Conservation (phyloP, 2,797 vertebrate genomes). For the Molossus molossus region DNA sequence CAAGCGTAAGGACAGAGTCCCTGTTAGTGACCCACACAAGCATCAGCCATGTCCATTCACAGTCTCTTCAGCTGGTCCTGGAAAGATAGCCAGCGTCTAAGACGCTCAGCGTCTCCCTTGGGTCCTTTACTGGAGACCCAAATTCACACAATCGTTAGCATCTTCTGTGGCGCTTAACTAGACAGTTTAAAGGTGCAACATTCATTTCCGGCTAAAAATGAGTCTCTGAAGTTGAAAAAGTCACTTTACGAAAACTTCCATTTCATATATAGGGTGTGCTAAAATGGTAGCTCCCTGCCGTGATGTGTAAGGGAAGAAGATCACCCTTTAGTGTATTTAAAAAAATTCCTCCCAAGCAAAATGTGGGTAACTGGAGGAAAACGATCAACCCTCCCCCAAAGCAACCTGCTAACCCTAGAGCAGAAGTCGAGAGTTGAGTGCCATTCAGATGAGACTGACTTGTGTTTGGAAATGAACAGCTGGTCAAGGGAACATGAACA, state of each 20-base stretch:
- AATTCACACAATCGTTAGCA: neutral
- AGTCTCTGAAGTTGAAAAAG: neutral
- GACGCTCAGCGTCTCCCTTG: neutral
- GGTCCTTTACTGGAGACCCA: neutral
- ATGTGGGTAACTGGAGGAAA: neutral
- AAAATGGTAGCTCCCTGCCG: neutral
- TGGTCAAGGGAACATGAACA: neutral
- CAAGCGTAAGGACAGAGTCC: neutral
- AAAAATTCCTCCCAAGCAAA: constrained; percentile 6
- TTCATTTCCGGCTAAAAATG: neutral
- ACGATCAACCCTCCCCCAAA: neutral
- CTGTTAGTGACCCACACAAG: neutral
- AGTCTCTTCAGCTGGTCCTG: neutral
- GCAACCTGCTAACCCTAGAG: neutral
- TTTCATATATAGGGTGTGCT: neutral
- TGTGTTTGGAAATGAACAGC: neutral
- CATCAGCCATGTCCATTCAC: too few relatives aligned
- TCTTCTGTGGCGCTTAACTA: accelerated
- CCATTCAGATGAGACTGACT: accelerated
- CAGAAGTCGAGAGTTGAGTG: neutral
- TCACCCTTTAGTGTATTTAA: neutral
- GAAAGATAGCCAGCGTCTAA: neutral
- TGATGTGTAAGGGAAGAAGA: neutral
- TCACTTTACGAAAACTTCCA: neutral
- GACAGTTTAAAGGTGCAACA: neutral